A percentile compares a stretch with the other conserved stretches of the same genome.
Evolutionary conservation across 2,797 vertebrate species (phyloP).

Genomic region (Sebastes baramenuke): DNA sequence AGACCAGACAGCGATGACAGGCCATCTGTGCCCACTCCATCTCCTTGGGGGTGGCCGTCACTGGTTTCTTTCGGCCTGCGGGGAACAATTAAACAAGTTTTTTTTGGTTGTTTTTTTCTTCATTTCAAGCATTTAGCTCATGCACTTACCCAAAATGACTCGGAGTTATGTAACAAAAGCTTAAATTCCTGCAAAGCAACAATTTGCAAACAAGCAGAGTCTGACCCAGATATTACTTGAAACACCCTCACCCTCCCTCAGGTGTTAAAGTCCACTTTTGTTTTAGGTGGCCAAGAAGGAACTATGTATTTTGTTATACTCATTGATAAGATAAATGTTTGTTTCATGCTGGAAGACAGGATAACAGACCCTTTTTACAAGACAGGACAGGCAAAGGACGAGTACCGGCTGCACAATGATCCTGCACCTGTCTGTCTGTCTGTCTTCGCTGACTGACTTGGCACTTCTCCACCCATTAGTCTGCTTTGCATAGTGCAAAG

Average conservation of each 20-base stretch:
- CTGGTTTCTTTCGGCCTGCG: slow-evolving; percentile 92
- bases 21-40: slow-evolving; percentile 99
- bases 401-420: neutral
- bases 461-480: neutral
- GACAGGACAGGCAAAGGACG: neutral
- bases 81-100: slow-evolving; percentile 21
- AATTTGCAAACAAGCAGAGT: neutral
- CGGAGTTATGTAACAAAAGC: slow-evolving; percentile 1
- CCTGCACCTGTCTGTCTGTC: neutral
- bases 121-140: slow-evolving; percentile 7
- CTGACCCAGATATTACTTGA: neutral
- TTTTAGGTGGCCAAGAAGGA: neutral
- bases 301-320: neutral
- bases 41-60: slow-evolving; percentile 93
- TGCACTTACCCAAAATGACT: slow-evolving; percentile 7
- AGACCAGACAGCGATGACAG: slow-evolving; percentile 95
- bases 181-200: neutral
- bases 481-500: neutral
- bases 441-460: neutral
- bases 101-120: neutral
- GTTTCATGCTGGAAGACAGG: neutral
- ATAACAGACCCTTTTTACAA: neutral
- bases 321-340: neutral
- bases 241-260: neutral
- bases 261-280: neutral